Evolutionary conservation across 2,113 vertebrate genomes (phyloP), one percentile per base, ranked within the genome.

Genomic region (Eptesicus fuscus): DNA sequence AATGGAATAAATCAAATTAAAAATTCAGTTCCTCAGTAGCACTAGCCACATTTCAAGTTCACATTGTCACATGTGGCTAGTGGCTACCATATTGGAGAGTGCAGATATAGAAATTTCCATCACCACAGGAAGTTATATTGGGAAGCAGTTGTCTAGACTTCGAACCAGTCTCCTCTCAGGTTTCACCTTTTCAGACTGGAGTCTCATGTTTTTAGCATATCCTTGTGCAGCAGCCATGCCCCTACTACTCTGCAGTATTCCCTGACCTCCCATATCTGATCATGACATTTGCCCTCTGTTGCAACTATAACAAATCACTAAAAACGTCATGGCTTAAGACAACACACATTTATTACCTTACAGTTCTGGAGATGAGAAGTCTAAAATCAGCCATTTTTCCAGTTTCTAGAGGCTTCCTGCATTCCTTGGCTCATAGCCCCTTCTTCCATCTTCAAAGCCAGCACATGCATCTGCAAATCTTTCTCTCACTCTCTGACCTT

Each of bases 1-100:
- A 91, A 76, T 73, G 37, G 30, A 83, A 17, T 85, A 74, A 95
- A 80, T 84, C 32, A 69, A 51, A 85, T 87, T 51, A 87, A 85
- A 76, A 76, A n/a, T 73, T 83, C 8, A 42, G 10, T 90, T 83
- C 59, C 42, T 74, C 11, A 28, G 4, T 85, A 77, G 40, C 70
- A 35, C 37, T 61, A 65, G 30, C 51, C 63, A 65, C 69, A 87
- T 83, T 42, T 71, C 35, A 85, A 69, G 40, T 79, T 74, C 69
- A 90, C 37, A 44, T 86, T 88, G 32, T 74, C 59, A 71, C 22
- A 11, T 32, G 74, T 53, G 42, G 30, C 40, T 65, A 67, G 32
- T 90, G 44, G 49, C 40, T 73, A 35, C 73, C 42, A 16, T 79
- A 70, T 44, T 82, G 61, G 61, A 82, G 13, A 88, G 25, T 61